phyloP scores from a whole-genome alignment of 2,888 invertebrate species.

The Hofmannophila pseudospretella region DNA sequence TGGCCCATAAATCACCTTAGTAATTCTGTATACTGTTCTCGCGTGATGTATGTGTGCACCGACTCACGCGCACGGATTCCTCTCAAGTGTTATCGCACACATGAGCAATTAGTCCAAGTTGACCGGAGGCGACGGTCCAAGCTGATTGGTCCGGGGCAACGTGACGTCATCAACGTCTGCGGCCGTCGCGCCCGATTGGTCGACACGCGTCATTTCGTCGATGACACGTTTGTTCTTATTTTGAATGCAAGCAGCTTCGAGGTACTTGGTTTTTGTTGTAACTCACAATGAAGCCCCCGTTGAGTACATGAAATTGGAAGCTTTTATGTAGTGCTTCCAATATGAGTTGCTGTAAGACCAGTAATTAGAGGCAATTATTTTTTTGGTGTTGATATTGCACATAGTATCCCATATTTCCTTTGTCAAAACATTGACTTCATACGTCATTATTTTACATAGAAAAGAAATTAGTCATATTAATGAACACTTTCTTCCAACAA shows the following conservation, averaged over 20 bases:
- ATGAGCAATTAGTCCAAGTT: conserved; percentile 77
- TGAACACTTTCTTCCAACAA: too few species aligned
- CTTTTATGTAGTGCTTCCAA: conserved; percentile 38
- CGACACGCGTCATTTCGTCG: conserved; percentile 77
- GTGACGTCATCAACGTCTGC: conserved; percentile 73
- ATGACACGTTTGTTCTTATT: conserved; percentile 78
- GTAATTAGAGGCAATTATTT: conserved; percentile 24
- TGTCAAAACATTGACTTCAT: background rate
- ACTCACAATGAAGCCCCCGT: conserved; percentile 56
- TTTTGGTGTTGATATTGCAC: conserved; percentile 6
- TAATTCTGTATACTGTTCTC: conserved; percentile 5
- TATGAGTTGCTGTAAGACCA: conserved; percentile 23
- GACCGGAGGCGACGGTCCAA: conserved; percentile 70
- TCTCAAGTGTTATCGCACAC: conserved; percentile 73
- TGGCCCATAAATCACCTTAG: background rate
- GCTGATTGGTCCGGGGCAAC: conserved; percentile 59
- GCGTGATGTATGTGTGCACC: conserved; percentile 28
- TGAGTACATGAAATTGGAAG: conserved; percentile 48
- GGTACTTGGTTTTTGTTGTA: conserved; percentile 61
- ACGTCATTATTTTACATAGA: too few species aligned
- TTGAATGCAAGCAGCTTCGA: conserved; percentile 63
- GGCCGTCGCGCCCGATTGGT: conserved; percentile 76
- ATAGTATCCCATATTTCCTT: background rate
- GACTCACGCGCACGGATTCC: conserved; percentile 65
- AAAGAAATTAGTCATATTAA: too few species aligned